phyloP scores from a whole-genome alignment of 2,797 vertebrate species.

The Gorsachius magnificus region DNA sequence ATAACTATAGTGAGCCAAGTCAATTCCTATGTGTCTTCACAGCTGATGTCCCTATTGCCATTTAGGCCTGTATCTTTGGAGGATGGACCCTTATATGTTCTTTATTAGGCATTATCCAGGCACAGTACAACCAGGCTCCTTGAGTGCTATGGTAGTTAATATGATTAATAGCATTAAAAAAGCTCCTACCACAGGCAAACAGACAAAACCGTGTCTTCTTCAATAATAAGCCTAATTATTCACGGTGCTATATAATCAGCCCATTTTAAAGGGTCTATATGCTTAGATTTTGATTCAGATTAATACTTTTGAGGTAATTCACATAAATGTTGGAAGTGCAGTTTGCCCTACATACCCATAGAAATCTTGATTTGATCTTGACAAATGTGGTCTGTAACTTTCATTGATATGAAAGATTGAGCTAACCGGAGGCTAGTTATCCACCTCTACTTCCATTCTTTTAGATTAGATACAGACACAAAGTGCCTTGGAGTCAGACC shows the following conservation, averaged over 20 bases:
- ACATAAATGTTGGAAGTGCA: not conserved
- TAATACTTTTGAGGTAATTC: not conserved
- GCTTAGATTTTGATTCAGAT: not conserved
- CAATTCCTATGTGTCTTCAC: not conserved
- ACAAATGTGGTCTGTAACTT: not conserved
- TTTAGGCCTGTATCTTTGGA: not conserved
- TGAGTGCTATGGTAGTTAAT: not conserved
- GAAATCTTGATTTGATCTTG: constrained; percentile 2
- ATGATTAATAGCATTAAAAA: not conserved
- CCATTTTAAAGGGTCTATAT: not conserved
- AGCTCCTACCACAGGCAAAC: not conserved
- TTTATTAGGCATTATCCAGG: not conserved
- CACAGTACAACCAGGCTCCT: not conserved
- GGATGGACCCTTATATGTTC: not conserved
- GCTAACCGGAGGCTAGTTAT: not conserved
- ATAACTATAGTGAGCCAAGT: not conserved
- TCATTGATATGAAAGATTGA: not conserved
- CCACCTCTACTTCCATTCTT: not conserved
- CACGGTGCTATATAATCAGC: not conserved
- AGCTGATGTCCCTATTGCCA: not conserved
- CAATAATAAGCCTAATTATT: not conserved
- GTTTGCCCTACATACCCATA: not conserved
- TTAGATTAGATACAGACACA: not conserved
- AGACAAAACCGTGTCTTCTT: not conserved
- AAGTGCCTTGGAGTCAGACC: not conserved